Base-by-base conservation (phyloP, 2,113 vertebrate species). In the Eleginops maclovinus region DNA sequence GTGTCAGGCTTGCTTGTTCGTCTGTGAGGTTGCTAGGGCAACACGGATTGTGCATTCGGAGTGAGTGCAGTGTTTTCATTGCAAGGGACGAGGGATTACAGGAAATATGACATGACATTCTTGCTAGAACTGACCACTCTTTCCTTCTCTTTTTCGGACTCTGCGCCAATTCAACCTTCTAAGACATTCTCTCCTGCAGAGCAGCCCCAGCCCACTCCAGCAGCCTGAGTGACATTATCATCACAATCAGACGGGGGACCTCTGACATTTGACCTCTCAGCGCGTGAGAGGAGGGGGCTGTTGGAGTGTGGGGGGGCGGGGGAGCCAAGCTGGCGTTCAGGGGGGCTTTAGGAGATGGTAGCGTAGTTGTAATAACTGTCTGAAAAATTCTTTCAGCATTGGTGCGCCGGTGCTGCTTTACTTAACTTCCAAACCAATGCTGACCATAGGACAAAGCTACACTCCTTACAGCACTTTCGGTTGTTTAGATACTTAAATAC, bases 91-190 rank as follows among this genome's bases (percentile, higher is more conserved):
- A 87, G 89, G 93, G 94, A 95, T 95, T 94, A 94, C 93, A 94
- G 94, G 91, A 95, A 95, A 94, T 94, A 95, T 94, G 94, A 95
- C 93, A 94, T 93, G 93, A 91, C 92, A 92, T 94, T 93, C 91
- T 80, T 85, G 82, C 84, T 82, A 80, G 75, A 91, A 82, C 56
- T 84, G 87, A 91, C 88, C 71, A 53, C 75, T 84, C 75, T 81
- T 55, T 24, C 64, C 64, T 64, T 41, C 60, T 77, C 56, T 75
- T 62, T 17, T 22, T 75, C 60, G 31, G 63, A n/a, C 75, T 55
- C 67, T 75, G 22, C 54, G 80, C 65, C 87, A 79, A 56, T 84
- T 79, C 70, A 46, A 79, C 54, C 73, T 63, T 86, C 59, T 54
- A 75, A 88, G 79, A 75, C 60, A 90, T 70, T 89, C 81, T 82